Evolutionary conservation across 2,113 vertebrate species (phyloP), one percentile per base, ranked within the genome.

Genomic region (Picathartes gymnocephalus): DNA sequence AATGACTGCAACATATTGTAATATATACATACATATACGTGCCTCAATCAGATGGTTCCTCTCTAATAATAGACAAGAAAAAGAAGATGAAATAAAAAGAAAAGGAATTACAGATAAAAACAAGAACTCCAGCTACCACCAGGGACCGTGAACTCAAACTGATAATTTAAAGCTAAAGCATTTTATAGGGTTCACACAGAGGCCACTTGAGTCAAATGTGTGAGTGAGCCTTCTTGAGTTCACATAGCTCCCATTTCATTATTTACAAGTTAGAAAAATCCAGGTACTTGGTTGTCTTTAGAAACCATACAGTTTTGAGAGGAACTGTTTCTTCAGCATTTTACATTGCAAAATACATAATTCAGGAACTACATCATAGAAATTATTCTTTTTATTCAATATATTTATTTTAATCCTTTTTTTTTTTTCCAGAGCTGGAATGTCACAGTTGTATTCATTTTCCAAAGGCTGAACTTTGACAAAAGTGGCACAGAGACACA

Each of bases 111-210:
- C 47, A 88, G 62, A 87, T 78, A 51, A 88, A 90, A 85, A 35
- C 42, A 86, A 77, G 81, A 91, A 87, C 81, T 85, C 37, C 94
- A 96, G 81, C 35, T 92, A 92, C 58, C 71, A 93, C 68, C 42
- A 95, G 77, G 35, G 93, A 91, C 42, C 2, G 1, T 83, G 81
- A 96, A 95, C 84, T 92, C 87, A 94, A 97, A 96, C 66, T 51
- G 53, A 94, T 92, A 73, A 93, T 83, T 86, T 91, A 89, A 97
- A 96, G 74, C 84, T 66, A 88, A 97, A 96, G 68, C 64, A 69
- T 93, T 95, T 93, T 93, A 86, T 35, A 79, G 92, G 93, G 96
- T 97, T 97, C 94, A 96, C 19, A 58, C 48, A 94, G 72, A 96
- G 93, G 97, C 35, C 96, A 95, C 37, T 68, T 51, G 58, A 94